Percentiles rank a stretch among this genome's conserved stretches.
Evolutionary conservation across 2,888 invertebrate genomes (phyloP).

Genomic region (Anoplius nigerrimus): DNA sequence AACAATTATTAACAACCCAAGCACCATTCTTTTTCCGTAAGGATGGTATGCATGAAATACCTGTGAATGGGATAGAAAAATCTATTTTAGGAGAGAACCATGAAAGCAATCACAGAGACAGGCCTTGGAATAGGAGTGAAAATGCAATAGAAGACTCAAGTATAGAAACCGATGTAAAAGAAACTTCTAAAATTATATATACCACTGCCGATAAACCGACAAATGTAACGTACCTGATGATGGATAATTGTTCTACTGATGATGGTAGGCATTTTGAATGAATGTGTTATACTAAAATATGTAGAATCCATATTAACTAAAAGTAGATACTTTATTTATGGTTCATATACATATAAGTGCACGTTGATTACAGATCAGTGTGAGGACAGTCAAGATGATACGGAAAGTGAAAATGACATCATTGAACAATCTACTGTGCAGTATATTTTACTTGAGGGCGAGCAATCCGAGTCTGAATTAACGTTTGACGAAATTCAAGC

Average conservation of each 20-base stretch:
- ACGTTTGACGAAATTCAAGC: constrained; percentile 70
- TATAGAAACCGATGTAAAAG: constrained; percentile 25
- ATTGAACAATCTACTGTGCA: constrained; percentile 70
- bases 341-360: not conserved
- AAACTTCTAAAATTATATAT: constrained; percentile 39
- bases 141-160: constrained; percentile 24
- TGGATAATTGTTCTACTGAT: constrained; percentile 44
- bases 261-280: constrained; percentile 40
- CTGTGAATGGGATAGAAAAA: constrained; percentile 16
- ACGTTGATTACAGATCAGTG: constrained; percentile 15
- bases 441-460: constrained; percentile 65
- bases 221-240: constrained; percentile 55
- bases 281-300: constrained; percentile 2
- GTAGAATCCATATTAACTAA: not conserved
- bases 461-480: constrained; percentile 68
- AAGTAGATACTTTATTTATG: not conserved
- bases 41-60: constrained; percentile 16
- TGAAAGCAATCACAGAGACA: constrained; percentile 18
- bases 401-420: constrained; percentile 59
- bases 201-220: constrained; percentile 36
- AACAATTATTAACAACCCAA: constrained; percentile 56
- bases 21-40: constrained; percentile 48
- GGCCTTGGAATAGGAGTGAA: constrained; percentile 20
- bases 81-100: constrained; percentile 5
- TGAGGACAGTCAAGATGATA: constrained; percentile 42